Conservation (phyloP, 2,888 invertebrate genomes). For the Ligdia adustata region DNA sequence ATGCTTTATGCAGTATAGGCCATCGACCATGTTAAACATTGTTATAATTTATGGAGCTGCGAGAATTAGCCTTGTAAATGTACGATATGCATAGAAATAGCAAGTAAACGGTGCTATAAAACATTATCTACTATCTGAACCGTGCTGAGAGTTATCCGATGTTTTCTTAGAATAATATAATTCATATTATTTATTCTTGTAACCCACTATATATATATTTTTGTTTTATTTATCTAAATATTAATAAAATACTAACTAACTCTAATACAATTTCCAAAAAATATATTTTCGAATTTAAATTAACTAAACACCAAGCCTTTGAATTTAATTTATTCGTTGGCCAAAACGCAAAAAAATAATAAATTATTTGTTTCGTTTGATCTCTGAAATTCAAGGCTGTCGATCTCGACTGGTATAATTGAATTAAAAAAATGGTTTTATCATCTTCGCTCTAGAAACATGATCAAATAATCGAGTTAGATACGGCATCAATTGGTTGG, state of each 20-base stretch:
- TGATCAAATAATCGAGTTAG: slow-evolving; percentile 13
- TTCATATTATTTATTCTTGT: too few species aligned
- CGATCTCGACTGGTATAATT: slow-evolving; percentile 17
- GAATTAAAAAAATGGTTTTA: slow-evolving; percentile 14
- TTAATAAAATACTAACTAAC: too few species aligned
- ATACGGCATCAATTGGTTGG: slow-evolving; percentile 6
- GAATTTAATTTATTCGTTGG: slow-evolving; percentile 2
- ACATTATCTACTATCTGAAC: background rate
- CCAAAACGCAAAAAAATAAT: slow-evolving; percentile 7
- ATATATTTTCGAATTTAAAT: too few species aligned
- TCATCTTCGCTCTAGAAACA: slow-evolving; percentile 1
- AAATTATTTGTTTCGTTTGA: slow-evolving; percentile 13
- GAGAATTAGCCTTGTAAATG: background rate
- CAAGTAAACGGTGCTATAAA: background rate
- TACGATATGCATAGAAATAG: background rate
- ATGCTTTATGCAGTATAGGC: slow-evolving; percentile 4
- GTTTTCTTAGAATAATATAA: too few species aligned
- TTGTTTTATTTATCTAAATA: too few species aligned
- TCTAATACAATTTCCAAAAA: too few species aligned
- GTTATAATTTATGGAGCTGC: slow-evolving; percentile 1
- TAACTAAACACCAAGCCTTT: background rate
- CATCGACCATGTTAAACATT: background rate
- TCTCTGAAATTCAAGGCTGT: slow-evolving; percentile 6
- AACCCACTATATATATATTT: too few species aligned
- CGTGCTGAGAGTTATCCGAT: too few species aligned